Base-by-base conservation (phyloP, 2,797 vertebrate genomes). In the Gymnoscopelus braueri region DNA sequence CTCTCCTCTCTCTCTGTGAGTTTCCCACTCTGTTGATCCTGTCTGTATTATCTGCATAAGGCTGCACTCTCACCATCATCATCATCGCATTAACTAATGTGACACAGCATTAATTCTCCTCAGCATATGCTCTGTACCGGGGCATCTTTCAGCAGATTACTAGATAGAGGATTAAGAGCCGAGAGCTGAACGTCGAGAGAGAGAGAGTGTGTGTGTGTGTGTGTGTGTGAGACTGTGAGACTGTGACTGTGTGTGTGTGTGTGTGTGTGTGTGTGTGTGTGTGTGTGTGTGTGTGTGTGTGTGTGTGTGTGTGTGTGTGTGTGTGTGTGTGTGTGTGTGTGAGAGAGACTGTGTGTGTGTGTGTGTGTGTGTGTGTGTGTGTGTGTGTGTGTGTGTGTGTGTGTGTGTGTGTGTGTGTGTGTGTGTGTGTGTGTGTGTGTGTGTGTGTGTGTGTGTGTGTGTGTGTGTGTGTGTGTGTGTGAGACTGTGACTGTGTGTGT, bases 111-210 rank as follows among this genome's bases (percentile, higher is more conserved):
- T 84, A 85, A 44, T 72, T 65, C 63, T 75, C 77, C n/a, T 7
- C 44, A 82, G 72, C 91, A 88, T 89, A 89, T 90, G 90, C 77
- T 85, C 35, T 44, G 68, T 63, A 69, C 64, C 12, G 75, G 84
- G 63, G 65, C 84, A 81, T 86, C 67, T 89, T 91, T 90, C 81
- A 91, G 56, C 78, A 89, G 91, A 93, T 93, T 91, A 91, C 75
- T 83, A 85, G 89, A 92, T 93, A 90, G 89, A 65, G 86, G 79
- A 87, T 87, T 88, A 84, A 88, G 65, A 65, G 64, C 35, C 60
- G 63, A 59, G 81, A 75, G 71, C 76, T 80, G 39, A 70, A 11
- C 49, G 54, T 52, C 55, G 54, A 39, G 69, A 65, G 67, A 81
- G 71, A 67, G 71, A 24, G n/a, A 53, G 56, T 19, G 19, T 19